A percentile compares a stretch with the other conserved stretches of the same genome.
phyloP scores from a whole-genome alignment of 2,888 invertebrate genomes.

The Hetaerina titia region DNA sequence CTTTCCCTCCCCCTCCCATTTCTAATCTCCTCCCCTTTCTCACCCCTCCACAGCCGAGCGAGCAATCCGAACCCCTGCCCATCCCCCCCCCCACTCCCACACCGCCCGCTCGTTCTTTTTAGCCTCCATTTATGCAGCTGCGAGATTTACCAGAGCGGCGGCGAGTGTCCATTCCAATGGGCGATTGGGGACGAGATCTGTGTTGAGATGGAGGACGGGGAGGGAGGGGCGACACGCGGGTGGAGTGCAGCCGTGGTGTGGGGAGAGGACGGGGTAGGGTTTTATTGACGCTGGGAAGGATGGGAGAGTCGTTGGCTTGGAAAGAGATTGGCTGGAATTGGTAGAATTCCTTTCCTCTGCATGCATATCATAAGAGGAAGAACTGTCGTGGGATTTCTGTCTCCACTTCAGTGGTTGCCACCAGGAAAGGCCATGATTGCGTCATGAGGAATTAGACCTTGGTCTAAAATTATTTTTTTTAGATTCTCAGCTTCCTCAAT shows the following conservation, averaged over 20 bases:
- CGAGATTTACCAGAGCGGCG: slow-evolving; percentile 63
- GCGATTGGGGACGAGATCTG: slow-evolving; percentile 59
- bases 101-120: not conserved
- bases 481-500: not conserved
- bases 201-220: slow-evolving; percentile 30
- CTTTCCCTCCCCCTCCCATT: not conserved
- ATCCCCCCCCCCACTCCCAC: not conserved
- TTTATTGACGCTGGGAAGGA: slow-evolving; percentile 56
- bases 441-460: slow-evolving; percentile 1
- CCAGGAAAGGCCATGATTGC: slow-evolving; percentile 11
- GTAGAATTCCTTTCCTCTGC: slow-evolving; percentile 59
- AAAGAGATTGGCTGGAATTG: slow-evolving; percentile 63
- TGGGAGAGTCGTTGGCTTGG: slow-evolving; percentile 53
- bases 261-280: not conserved
- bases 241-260: not conserved
- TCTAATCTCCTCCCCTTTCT: not conserved
- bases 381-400: slow-evolving; percentile 48
- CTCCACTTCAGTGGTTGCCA: not conserved
- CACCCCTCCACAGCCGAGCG: not conserved
- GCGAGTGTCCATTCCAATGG: slow-evolving; percentile 64
- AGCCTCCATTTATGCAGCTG: slow-evolving; percentile 65
- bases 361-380: slow-evolving; percentile 42
- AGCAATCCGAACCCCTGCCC: not conserved
- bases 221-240: not conserved
- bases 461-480: not conserved